Evolutionary conservation across 2,797 vertebrate species (phyloP), one percentile per base, ranked within the genome.

Genomic region (Enteromius trimaculatus): DNA sequence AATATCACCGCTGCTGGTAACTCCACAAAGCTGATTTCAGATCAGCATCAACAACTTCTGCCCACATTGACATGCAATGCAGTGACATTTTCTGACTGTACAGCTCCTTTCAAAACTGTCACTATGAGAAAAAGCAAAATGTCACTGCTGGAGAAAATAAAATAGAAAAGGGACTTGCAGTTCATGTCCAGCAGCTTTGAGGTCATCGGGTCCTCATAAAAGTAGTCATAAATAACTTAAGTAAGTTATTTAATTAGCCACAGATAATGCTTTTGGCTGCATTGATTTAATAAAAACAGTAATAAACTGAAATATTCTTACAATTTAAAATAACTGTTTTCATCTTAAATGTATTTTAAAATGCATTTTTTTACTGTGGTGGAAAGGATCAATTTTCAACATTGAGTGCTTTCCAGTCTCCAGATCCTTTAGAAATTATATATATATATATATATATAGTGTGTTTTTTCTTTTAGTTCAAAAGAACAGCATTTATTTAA

Each of bases 61-160:
- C 60, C 55, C 13, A 60, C 83, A 53, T 1, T 82, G 60, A 76
- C 16, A 76, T 5, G 60, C 80, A 14, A n/a, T 49, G 44, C 60
- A n/a, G 62, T 79, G 77, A 79, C 77, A 79, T 79, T 79, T 66
- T 79, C 29, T 66, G 62, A 79, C 44, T 37, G 60, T n/a, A 42
- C 62, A 29, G 49, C 7, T 79, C 77, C 53, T 65, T 66, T 79
- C 42, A 79, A 79, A 66, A 49, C 60, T 51, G 77, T 51, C 77
- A 79, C 42, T 37, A 10, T 79, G 29, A 51, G 3, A 66, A 77
- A 76, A 60, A 77, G 19, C 23, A 3, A 79, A 79, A 79, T 66
- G 62, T 66, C 58, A 47, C 23, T 2, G 39, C 44, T 64, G 55
- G 37, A 13, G n/a, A 62, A 77, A 77, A 47, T 77, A 77, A 77